A percentile compares a stretch with the other conserved stretches of the same genome.
phyloP scores from a whole-genome alignment of 2,888 invertebrate genomes.

The Sinopyrophorus schimmeli region DNA sequence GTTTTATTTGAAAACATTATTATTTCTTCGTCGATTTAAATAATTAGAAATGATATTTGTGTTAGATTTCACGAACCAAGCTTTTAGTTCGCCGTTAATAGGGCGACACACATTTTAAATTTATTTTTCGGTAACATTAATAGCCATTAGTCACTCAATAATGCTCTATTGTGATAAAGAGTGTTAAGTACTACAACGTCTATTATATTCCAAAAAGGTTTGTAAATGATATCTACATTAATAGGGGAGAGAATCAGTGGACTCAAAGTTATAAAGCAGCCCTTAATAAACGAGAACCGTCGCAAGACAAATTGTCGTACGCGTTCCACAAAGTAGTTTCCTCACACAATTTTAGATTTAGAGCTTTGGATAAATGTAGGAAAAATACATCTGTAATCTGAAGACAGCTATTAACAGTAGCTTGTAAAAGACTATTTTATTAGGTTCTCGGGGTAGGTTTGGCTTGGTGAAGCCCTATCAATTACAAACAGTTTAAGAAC shows the following conservation, averaged over 20 bases:
- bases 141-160: slow-evolving; percentile 29
- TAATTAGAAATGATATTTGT: too few relatives aligned
- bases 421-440: slow-evolving; percentile 15
- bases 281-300: slow-evolving; percentile 7
- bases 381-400: slow-evolving; percentile 15
- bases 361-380: neutral
- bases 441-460: slow-evolving; percentile 12
- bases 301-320: too few relatives aligned
- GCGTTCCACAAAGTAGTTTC: neutral
- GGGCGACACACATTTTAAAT: too few relatives aligned
- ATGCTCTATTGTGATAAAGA: slow-evolving; percentile 30
- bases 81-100: too few relatives aligned
- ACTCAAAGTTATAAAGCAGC: slow-evolving; percentile 22
- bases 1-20: too few relatives aligned
- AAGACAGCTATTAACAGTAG: slow-evolving; percentile 14
- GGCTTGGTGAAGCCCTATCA: slow-evolving; percentile 42
- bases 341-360: neutral
- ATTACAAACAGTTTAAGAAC: slow-evolving; percentile 54
- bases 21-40: too few relatives aligned
- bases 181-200: slow-evolving; percentile 26
- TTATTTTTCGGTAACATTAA: too few relatives aligned
- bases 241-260: slow-evolving; percentile 20
- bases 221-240: slow-evolving; percentile 26
- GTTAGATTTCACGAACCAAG: too few relatives aligned
- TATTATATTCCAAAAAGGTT: slow-evolving; percentile 29